phyloP scores from a whole-genome alignment of 2,888 invertebrate species.

The Amphipyra berbera region DNA sequence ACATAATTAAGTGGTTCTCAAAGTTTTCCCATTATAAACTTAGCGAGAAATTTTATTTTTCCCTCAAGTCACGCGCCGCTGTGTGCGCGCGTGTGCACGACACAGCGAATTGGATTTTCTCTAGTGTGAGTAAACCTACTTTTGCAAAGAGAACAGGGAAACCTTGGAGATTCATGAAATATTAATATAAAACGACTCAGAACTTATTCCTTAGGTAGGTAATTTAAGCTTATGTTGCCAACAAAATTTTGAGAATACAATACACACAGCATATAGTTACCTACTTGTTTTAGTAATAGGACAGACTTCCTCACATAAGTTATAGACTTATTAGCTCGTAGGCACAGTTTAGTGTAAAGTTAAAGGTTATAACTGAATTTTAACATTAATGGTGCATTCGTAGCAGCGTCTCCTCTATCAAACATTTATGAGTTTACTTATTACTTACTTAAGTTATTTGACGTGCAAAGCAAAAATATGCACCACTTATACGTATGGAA shows the following conservation, averaged over 20 bases:
- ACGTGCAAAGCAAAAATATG: no score
- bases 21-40: constrained; percentile 91
- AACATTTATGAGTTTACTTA: no score
- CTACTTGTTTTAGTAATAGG: neutral
- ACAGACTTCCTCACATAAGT: no score
- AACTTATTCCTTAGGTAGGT: constrained; percentile 78
- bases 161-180: constrained; percentile 87
- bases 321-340: no score
- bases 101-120: constrained; percentile 88
- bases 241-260: constrained; percentile 61
- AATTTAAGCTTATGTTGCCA: constrained; percentile 74
- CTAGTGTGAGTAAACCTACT: constrained; percentile 89
- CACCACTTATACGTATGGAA: no score
- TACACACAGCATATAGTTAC: constrained; percentile 3
- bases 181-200: constrained; percentile 83
- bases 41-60: constrained; percentile 90
- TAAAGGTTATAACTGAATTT: no score
- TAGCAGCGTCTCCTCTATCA: no score
- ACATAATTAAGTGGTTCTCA: constrained; percentile 90
- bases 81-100: constrained; percentile 86
- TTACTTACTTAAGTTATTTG: no score
- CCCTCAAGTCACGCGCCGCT: constrained; percentile 87
- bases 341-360: no score
- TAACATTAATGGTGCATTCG: no score
- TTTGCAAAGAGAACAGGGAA: constrained; percentile 87